These are phyloP conservation scores for Ariolimax columbianus DNA, from an alignment of 2,888 invertebrate genomes.

Conservation along the genomic window DNA sequence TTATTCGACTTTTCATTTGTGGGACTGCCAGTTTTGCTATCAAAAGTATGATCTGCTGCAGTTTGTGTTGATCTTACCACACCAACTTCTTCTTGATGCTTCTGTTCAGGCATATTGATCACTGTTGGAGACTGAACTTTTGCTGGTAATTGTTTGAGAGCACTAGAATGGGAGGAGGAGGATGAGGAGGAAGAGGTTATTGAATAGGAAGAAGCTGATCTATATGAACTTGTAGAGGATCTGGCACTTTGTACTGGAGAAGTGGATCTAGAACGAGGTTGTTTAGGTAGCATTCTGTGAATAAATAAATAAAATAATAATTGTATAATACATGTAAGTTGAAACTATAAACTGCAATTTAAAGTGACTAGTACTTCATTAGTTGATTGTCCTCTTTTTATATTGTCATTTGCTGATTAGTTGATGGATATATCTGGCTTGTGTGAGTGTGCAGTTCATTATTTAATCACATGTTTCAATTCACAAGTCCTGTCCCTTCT, in stretches of 20 bases:
- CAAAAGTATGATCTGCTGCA: constrained; percentile 58
- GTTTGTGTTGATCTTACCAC: constrained; percentile 63
- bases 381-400: too few relatives aligned
- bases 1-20: constrained; percentile 70
- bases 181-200: constrained; percentile 9
- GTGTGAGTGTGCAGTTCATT: too few relatives aligned
- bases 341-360: too few relatives aligned
- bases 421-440: too few relatives aligned
- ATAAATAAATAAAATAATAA: background rate
- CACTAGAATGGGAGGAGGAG: background rate
- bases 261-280: background rate
- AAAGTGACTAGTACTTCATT: too few relatives aligned
- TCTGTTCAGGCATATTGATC: constrained; percentile 62
- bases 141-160: background rate
- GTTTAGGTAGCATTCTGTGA: background rate
- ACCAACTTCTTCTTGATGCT: constrained; percentile 60
- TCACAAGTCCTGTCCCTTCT: too few relatives aligned
- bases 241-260: constrained; percentile 1
- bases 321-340: background rate
- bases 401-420: too few relatives aligned
- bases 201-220: background rate
- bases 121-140: constrained; percentile 59
- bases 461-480: too few relatives aligned
- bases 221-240: constrained; percentile 6
- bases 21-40: constrained; percentile 69